Percentiles rank a stretch among this genome's conserved stretches.
Conservation (phyloP, 2,888 invertebrate species). For the Conchocele bisecta region DNA sequence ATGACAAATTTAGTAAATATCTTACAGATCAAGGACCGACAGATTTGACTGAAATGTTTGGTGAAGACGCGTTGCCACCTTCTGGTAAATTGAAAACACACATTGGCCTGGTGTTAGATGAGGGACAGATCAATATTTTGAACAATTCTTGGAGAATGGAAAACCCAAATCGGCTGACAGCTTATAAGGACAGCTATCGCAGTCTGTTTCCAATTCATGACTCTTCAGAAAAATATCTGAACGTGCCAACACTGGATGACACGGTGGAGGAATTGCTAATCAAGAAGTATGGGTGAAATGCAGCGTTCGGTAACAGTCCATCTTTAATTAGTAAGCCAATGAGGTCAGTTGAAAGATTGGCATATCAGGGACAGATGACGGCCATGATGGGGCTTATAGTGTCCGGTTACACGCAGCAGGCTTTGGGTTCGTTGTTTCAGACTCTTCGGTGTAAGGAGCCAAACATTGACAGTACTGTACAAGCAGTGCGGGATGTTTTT, state of each 20-base stretch:
- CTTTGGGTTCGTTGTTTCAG: slow-evolving; percentile 1
- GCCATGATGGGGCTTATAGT: slow-evolving; percentile 27
- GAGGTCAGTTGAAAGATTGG: slow-evolving; percentile 22
- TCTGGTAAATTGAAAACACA: too few species aligned
- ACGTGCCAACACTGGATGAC: slow-evolving; percentile 12
- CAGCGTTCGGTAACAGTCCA: not conserved
- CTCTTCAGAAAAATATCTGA: not conserved
- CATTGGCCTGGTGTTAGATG: too few species aligned
- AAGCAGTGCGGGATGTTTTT: slow-evolving; percentile 36
- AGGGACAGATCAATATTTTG: too few species aligned
- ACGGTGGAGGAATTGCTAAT: slow-evolving; percentile 7
- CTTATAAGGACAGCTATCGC: slow-evolving; percentile 28
- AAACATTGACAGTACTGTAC: slow-evolving; percentile 21
- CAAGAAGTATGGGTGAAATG: slow-evolving; percentile 22
- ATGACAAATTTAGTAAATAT: too few species aligned
- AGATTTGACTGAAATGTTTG: too few species aligned
- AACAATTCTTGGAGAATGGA: slow-evolving; percentile 19
- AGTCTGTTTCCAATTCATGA: slow-evolving; percentile 17
- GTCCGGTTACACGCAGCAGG: slow-evolving; percentile 24
- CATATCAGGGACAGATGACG: slow-evolving; percentile 28
- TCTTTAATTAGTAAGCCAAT: slow-evolving; percentile 7
- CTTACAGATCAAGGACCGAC: too few species aligned
- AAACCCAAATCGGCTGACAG: slow-evolving; percentile 18
- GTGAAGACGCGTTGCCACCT: too few species aligned
- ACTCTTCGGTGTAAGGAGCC: not conserved